Percentiles rank a stretch among this genome's conserved stretches.
These are phyloP conservation scores for Bovichtus variegatus DNA, from an alignment of 2,797 vertebrate genomes.

Conservation along the genomic window DNA sequence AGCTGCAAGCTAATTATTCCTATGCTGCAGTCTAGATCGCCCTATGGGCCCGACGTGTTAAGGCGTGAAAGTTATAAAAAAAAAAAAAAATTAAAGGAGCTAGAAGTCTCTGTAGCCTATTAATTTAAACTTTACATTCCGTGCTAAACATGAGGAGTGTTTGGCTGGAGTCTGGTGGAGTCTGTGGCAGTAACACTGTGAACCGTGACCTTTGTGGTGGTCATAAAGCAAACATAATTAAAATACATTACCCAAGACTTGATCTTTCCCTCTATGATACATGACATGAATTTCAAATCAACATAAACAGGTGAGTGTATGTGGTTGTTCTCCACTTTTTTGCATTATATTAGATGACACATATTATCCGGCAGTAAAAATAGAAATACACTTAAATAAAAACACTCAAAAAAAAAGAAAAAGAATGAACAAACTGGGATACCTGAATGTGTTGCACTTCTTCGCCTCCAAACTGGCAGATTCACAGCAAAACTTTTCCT, in stretches of 20 bases:
- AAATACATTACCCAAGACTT: not conserved
- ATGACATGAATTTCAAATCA: not conserved
- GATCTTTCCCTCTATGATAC: not conserved
- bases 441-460: slow-evolving; percentile 59
- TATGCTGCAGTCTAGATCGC: not conserved
- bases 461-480: slow-evolving; percentile 12
- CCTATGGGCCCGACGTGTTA: not conserved
- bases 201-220: slow-evolving; percentile 16
- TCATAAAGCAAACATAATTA: slow-evolving; percentile 1
- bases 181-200: not conserved
- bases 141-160: not conserved
- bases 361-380: not conserved
- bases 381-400: not conserved
- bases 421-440: slow-evolving; percentile 24
- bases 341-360: not conserved
- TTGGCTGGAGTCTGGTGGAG: slow-evolving; percentile 5
- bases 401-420: not conserved
- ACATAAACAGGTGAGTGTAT: not conserved
- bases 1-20: not conserved
- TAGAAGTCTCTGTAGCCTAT: not conserved
- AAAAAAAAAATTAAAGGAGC: no score
- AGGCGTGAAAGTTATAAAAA: not conserved
- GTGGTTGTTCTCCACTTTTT: not conserved
- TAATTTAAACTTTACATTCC: not conserved
- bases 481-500: slow-evolving; percentile 48